Evolutionary conservation across 1,140 invertebrate species (phyloP).

Genomic region (Penaeus indicus): DNA sequence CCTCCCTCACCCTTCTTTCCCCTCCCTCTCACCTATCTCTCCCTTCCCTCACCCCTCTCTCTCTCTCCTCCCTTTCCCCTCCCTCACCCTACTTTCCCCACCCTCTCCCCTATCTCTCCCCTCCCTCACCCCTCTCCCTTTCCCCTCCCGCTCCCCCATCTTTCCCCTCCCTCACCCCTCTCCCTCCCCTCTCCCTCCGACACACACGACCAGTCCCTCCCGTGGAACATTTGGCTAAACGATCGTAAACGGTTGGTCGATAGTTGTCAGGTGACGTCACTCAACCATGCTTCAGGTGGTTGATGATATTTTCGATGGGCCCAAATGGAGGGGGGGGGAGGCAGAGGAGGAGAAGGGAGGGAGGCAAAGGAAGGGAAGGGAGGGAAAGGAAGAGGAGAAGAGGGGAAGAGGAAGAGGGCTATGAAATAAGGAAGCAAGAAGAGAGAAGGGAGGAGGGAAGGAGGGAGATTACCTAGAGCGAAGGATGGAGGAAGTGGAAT

Average conservation of each 20-base stretch:
- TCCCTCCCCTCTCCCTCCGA: background rate
- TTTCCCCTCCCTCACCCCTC: background rate
- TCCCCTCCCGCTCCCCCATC: background rate
- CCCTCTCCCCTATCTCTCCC: background rate
- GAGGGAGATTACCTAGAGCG: background rate
- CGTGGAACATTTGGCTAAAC: conserved; percentile 15
- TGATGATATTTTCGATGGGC: background rate
- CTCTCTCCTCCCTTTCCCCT: background rate
- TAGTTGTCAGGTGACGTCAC: conserved; percentile 24
- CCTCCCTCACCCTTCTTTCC: background rate
- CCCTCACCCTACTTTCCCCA: background rate
- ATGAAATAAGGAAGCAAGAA: background rate
- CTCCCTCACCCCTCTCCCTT: background rate
- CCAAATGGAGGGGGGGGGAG: background rate
- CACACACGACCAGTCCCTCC: background rate
- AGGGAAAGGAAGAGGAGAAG: background rate
- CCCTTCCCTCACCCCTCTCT: no score
- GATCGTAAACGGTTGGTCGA: conserved; percentile 30
- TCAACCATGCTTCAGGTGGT: conserved; percentile 17
- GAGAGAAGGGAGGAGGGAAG: background rate
- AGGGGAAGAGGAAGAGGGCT: background rate
- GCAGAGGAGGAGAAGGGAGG: background rate
- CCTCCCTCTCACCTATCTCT: no score
- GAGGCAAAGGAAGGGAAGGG: no score
- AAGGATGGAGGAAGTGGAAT: background rate